Base-by-base conservation (phyloP, 2,888 invertebrate genomes). In the Mystacides longicornis region DNA sequence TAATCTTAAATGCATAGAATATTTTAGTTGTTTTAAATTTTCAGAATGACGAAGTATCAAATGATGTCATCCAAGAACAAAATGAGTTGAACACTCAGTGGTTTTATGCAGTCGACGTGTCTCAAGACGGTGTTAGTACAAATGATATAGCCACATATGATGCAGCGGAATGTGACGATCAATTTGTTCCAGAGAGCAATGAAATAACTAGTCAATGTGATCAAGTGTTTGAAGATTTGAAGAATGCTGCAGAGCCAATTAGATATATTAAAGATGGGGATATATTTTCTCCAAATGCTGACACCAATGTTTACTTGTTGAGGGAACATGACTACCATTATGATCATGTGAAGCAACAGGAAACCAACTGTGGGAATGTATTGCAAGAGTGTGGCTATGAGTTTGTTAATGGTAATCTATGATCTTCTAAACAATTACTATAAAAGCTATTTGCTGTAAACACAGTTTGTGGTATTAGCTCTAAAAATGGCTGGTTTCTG, bases 311-410 rank as follows among this genome's bases (percentile, higher is more conserved):
- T 14, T 37, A 37, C 16, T 3, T 37, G 14, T 3, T 37, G 37
- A 37, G 14, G 14, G n/a, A 37, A 14, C 27, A n/a, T n/a, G n/a
- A n/a, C n/a, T n/a, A 27, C 27, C 37, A 37, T 14, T 14, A 37
- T 3, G 3, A 37, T 37, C 3, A n/a, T 4, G 3, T 37, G 14
- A 16, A 37, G 7, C 37, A 37, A n/a, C 7, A 19, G 16, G 46
- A 46, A 3, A 46, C 20, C 2, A 9, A 46, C 46, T 48, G 23
- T 21, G 21, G 9, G 14, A 48, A 48, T 48, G 23, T 48, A 18
- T 19, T 51, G 9, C 51, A 51, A 23, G 51, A 51, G 43, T 46
- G 19, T 20, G 52, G 52, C 18, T 45, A 45, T 43, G 22, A 46
- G 3, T 27, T 52, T n/a, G 46, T 52, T 19, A 52, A 52, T 27